Evolutionary conservation across 2,113 vertebrate species (phyloP).

Genomic region (Ivindomyrus marchei): DNA sequence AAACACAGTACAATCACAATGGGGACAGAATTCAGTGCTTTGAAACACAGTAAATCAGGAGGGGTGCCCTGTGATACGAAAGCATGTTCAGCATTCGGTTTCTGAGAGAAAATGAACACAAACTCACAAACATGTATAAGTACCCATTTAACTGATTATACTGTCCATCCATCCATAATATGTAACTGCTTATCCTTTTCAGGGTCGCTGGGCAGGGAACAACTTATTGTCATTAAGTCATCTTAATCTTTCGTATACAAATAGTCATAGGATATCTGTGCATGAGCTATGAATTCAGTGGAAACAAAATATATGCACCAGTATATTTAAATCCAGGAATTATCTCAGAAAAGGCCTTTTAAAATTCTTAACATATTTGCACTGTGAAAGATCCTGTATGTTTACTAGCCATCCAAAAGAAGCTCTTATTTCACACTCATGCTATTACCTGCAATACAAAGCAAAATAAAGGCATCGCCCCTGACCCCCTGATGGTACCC

Average conservation of each 20-base stretch:
- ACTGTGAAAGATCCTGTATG: neutral
- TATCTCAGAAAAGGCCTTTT: neutral
- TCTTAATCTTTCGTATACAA: neutral
- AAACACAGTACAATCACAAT: neutral
- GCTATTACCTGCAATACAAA: neutral
- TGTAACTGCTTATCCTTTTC: neutral
- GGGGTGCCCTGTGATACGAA: neutral
- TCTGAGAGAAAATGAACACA: neutral
- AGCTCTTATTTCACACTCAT: neutral
- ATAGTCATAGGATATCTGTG: neutral
- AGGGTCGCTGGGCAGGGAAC: neutral
- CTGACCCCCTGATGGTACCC: neutral
- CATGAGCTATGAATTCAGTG: neutral
- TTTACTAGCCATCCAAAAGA: neutral
- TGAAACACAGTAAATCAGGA: neutral
- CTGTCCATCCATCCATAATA: neutral
- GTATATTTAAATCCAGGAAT: neutral
- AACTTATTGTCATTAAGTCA: neutral
- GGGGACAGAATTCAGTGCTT: neutral
- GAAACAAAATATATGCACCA: neutral
- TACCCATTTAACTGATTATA: neutral
- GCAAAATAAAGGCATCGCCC: neutral
- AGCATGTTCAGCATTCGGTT: neutral
- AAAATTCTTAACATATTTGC: neutral
- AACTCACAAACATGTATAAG: neutral